Percentiles rank a stretch among this genome's conserved stretches.
Conservation (phyloP, 2,113 vertebrate genomes). For the Onychorhynchus coronatus region DNA sequence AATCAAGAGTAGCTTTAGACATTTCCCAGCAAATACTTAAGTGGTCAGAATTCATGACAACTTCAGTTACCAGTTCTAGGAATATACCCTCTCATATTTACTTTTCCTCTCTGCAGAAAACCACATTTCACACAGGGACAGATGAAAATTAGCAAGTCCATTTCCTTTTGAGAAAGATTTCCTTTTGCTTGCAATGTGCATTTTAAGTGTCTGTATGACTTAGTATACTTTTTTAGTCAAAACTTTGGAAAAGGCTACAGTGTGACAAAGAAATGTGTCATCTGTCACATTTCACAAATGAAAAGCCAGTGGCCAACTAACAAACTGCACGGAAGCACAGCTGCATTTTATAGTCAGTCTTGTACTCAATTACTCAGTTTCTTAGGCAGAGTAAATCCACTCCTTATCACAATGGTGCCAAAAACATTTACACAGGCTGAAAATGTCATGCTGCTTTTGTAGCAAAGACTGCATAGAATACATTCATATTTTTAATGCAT, state of each 20-base stretch:
- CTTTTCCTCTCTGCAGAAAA: background rate
- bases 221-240: background rate
- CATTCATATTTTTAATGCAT: background rate
- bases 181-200: background rate
- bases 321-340: background rate
- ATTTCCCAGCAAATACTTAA: conserved; percentile 1
- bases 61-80: conserved; percentile 22
- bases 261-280: background rate
- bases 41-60: conserved; percentile 7
- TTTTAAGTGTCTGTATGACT: background rate
- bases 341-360: background rate
- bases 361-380: background rate
- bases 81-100: conserved; percentile 29
- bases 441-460: background rate
- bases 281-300: background rate
- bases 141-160: conserved; percentile 1
- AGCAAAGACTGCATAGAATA: background rate
- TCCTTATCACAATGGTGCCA: background rate
- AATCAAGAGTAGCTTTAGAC: background rate
- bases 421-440: background rate
- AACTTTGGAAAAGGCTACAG: background rate
- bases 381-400: background rate
- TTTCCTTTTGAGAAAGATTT: background rate
- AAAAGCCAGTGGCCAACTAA: conserved; percentile 16
- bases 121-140: conserved; percentile 20